A percentile compares a stretch with the other conserved stretches of the same genome.
These are phyloP conservation scores for Alligator mississippiensis DNA, from an alignment of 2,113 vertebrate species.

Conservation along the genomic window DNA sequence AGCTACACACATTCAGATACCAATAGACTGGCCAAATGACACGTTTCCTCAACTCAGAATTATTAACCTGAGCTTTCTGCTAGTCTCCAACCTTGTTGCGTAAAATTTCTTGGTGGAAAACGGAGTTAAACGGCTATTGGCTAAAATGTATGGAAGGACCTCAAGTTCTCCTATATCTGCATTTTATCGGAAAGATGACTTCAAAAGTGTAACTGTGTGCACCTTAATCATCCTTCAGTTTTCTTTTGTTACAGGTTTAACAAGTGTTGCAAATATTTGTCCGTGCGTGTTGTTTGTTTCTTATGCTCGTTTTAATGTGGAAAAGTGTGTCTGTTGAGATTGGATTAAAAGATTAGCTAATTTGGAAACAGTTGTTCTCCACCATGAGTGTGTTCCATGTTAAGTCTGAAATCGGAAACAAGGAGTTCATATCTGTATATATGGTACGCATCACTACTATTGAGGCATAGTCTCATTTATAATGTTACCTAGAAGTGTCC, in stretches of 20 bases:
- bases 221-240: conserved; percentile 79
- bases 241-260: conserved; percentile 85
- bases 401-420: conserved; percentile 25
- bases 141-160: conserved; percentile 10
- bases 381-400: conserved; percentile 18
- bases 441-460: background rate
- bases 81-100: conserved; percentile 12
- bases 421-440: background rate
- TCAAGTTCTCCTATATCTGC: background rate
- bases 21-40: conserved; percentile 19
- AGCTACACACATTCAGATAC: conserved; percentile 65
- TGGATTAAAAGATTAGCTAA: conserved; percentile 32
- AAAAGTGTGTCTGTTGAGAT: conserved; percentile 28
- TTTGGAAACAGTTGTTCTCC: conserved; percentile 30
- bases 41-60: conserved; percentile 57
- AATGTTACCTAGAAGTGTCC: background rate
- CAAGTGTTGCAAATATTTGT: conserved; percentile 66
- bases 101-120: conserved; percentile 44
- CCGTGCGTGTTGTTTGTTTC: conserved; percentile 37
- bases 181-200: conserved; percentile 9
- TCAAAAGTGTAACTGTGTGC: conserved; percentile 76
- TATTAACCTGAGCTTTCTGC: conserved; percentile 13
- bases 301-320: conserved; percentile 54
- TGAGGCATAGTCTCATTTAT: conserved; percentile 41
- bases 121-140: conserved; percentile 32